Percentiles rank a stretch among this genome's conserved stretches.
phyloP scores from a whole-genome alignment of 2,888 invertebrate genomes.

The Uloborus plumipes region DNA sequence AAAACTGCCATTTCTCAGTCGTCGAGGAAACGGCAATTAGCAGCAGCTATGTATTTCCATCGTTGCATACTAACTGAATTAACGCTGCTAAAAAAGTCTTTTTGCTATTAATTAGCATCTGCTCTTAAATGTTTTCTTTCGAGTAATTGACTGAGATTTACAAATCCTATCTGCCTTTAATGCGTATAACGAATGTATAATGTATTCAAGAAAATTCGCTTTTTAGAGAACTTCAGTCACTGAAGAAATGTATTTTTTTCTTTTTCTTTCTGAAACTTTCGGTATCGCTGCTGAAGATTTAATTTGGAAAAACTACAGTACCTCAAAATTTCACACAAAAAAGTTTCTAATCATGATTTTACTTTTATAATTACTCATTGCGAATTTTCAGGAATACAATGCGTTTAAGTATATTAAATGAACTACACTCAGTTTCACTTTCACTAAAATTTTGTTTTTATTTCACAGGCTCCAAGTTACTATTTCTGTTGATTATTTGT shows the following conservation, averaged over 20 bases:
- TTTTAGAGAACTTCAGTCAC: slow-evolving; percentile 8
- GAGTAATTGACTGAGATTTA: slow-evolving; percentile 49
- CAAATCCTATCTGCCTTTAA: slow-evolving; percentile 22
- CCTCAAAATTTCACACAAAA: too few relatives aligned
- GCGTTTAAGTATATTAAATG: too few relatives aligned
- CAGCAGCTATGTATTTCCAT: slow-evolving; percentile 44
- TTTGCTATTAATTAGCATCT: slow-evolving; percentile 61
- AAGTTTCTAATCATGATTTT: too few relatives aligned
- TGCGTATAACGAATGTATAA: slow-evolving; percentile 33
- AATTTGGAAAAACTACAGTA: slow-evolving; percentile 32
- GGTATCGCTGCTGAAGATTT: slow-evolving; percentile 25
- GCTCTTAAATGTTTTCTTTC: slow-evolving; percentile 62
- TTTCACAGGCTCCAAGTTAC: too few relatives aligned
- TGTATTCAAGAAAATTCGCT: slow-evolving; percentile 13
- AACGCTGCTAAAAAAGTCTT: slow-evolving; percentile 14
- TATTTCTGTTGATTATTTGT: too few relatives aligned
- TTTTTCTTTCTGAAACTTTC: slow-evolving; percentile 21
- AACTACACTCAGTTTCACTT: too few relatives aligned
- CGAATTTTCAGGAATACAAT: too few relatives aligned
- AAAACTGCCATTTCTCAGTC: slow-evolving; percentile 53
- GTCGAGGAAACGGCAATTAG: slow-evolving; percentile 55
- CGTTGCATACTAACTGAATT: slow-evolving; percentile 56
- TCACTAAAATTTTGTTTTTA: too few relatives aligned
- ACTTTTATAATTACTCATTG: too few relatives aligned
- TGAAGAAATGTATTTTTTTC: background rate